Conservation (phyloP, 2,113 vertebrate genomes). For the Zosterops hypoxanthus region DNA sequence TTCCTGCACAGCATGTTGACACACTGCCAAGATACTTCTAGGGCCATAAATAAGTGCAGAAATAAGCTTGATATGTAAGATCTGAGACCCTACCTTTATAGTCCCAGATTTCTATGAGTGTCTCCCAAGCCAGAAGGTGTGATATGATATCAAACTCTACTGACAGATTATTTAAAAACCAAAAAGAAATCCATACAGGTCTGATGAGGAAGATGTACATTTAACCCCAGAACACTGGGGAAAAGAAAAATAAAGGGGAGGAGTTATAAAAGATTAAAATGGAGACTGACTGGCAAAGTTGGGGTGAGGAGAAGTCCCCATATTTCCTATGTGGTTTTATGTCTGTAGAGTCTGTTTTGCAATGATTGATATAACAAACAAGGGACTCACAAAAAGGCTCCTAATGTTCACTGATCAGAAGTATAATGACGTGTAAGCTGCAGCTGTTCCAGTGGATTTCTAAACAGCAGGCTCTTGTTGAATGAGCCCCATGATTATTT, state of each 20-base stretch:
- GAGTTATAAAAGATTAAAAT: neutral
- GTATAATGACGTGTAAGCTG: conserved; percentile 51
- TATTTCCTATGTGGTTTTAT: neutral
- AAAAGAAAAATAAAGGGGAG: neutral
- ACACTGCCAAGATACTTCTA: conserved; percentile 6
- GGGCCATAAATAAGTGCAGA: conserved; percentile 11
- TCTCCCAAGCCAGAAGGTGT: neutral
- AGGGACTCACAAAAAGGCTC: conserved; percentile 47
- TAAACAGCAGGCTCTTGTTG: conserved; percentile 55
- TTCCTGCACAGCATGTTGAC: neutral
- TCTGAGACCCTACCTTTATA: neutral
- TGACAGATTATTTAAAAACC: neutral
- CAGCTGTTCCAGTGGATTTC: conserved; percentile 59
- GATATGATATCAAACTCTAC: neutral
- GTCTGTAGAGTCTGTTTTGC: conserved; percentile 19
- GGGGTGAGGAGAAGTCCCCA: neutral
- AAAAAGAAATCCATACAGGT: neutral
- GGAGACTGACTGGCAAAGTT: neutral
- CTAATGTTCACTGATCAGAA: conserved; percentile 54
- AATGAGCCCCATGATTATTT: conserved; percentile 62
- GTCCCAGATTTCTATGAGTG: neutral
- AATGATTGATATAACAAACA: conserved; percentile 55
- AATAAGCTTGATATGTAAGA: conserved; percentile 19
- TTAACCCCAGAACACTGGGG: neutral
- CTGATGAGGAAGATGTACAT: neutral